These are phyloP conservation scores for Aromia moschata DNA, from an alignment of 2,888 invertebrate species.

Conservation along the genomic window DNA sequence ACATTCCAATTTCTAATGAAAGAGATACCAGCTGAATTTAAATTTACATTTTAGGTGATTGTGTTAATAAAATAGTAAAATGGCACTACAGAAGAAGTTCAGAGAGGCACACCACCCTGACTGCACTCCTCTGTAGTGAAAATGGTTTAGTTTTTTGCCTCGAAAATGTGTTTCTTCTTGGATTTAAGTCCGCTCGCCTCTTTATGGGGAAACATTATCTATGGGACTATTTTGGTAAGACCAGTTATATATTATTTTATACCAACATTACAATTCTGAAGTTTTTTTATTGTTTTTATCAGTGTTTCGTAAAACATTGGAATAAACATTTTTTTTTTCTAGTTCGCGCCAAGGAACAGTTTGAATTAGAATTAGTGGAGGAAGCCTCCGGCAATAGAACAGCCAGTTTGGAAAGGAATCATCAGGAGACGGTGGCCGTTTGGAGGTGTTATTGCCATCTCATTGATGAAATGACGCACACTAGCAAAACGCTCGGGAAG, in stretches of 20 bases:
- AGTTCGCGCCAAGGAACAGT: slow-evolving; percentile 86
- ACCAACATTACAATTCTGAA: neutral
- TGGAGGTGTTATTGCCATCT: slow-evolving; percentile 90
- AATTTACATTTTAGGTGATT: slow-evolving; percentile 72
- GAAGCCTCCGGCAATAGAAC: slow-evolving; percentile 63
- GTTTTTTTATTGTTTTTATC: too few relatives aligned
- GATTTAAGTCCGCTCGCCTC: slow-evolving; percentile 91
- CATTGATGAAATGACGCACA: slow-evolving; percentile 86
- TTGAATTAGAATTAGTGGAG: slow-evolving; percentile 76
- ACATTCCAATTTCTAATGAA: too few relatives aligned
- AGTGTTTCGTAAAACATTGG: too few relatives aligned
- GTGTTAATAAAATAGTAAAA: slow-evolving; percentile 96
- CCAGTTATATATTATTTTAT: neutral
- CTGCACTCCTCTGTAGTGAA: slow-evolving; percentile 94
- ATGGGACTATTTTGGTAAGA: slow-evolving; percentile 95
- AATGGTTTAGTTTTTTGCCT: slow-evolving; percentile 92
- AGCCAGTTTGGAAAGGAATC: slow-evolving; percentile 61
- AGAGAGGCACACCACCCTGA: slow-evolving; percentile 84
- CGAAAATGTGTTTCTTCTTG: slow-evolving; percentile 94
- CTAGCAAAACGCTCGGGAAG: slow-evolving; percentile 89
- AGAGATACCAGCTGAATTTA: too few relatives aligned
- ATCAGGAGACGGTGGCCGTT: slow-evolving; percentile 70
- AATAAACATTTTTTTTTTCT: neutral
- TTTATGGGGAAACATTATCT: slow-evolving; percentile 95
- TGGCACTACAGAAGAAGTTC: slow-evolving; percentile 92